phyloP scores from a whole-genome alignment of 2,797 vertebrate genomes.

The Myotis daubentonii region DNA sequence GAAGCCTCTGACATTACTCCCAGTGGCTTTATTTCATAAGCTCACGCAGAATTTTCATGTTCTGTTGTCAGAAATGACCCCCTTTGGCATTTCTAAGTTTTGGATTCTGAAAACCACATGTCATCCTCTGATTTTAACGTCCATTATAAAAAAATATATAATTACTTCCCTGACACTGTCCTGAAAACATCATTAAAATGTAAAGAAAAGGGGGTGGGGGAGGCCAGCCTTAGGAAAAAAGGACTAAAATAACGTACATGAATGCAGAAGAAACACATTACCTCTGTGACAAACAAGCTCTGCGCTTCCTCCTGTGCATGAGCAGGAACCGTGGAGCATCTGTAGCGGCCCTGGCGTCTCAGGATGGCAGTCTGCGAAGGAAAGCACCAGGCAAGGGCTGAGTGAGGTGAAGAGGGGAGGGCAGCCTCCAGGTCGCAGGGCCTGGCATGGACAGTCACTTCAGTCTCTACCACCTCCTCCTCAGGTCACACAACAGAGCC shows the following conservation, averaged over 20 bases:
- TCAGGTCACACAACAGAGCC: not conserved
- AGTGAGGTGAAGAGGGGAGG: not conserved
- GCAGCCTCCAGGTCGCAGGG: accelerated
- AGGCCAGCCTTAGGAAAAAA: not conserved
- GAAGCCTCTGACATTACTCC: not conserved
- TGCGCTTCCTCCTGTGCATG: slow-evolving; percentile 94
- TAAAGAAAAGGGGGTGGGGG: not conserved
- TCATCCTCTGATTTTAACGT: slow-evolving; percentile 20
- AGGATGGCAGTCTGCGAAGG: slow-evolving; percentile 91
- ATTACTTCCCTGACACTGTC: not conserved
- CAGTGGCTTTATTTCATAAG: not conserved
- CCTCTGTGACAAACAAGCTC: slow-evolving; percentile 97
- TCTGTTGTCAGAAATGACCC: not conserved
- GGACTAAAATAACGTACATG: not conserved
- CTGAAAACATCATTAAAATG: not conserved
- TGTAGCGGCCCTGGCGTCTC: slow-evolving; percentile 92
- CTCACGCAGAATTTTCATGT: not conserved
- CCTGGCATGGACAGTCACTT: not conserved
- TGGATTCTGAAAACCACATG: not conserved
- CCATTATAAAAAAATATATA: not conserved
- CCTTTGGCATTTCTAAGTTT: not conserved
- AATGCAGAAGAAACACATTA: slow-evolving; percentile 79
- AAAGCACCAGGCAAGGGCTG: slow-evolving; percentile 36
- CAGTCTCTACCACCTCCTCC: not conserved
- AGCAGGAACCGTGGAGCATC: slow-evolving; percentile 93